Conservation (phyloP, 2,113 vertebrate genomes). For the Ictalurus punctatus region DNA sequence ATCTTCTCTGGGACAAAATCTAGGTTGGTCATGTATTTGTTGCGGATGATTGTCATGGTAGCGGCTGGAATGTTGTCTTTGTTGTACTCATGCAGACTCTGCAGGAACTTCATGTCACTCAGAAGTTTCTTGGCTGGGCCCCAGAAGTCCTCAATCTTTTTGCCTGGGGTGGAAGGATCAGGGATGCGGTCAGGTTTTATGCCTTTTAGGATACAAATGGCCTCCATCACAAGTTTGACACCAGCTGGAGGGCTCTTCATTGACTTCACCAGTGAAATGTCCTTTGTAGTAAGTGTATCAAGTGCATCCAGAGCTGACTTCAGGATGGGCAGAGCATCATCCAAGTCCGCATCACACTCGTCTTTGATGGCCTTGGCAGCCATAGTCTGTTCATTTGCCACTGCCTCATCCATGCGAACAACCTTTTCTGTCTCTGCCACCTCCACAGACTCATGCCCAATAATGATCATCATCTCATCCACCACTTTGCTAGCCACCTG, state of each 20-base stretch:
- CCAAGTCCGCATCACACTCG: constrained; percentile 88
- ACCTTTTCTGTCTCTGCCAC: constrained; percentile 85
- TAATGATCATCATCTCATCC: constrained; percentile 84
- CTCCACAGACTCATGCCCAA: constrained; percentile 84
- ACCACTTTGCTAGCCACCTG: constrained; percentile 82
- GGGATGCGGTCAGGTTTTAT: constrained; percentile 86
- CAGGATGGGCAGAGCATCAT: constrained; percentile 80
- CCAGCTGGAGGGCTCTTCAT: constrained; percentile 90
- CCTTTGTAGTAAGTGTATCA: constrained; percentile 84
- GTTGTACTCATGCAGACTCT: constrained; percentile 88
- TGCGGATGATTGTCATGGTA: constrained; percentile 81
- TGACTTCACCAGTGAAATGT: constrained; percentile 90
- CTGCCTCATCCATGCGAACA: constrained; percentile 82
- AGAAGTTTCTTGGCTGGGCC: constrained; percentile 88
- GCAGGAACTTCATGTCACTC: constrained; percentile 86
- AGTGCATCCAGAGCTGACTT: constrained; percentile 82
- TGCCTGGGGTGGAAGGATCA: constrained; percentile 82
- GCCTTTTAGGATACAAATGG: constrained; percentile 90
- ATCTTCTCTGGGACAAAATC: constrained; percentile 91
- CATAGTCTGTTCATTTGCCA: constrained; percentile 85
- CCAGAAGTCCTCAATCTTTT: constrained; percentile 90
- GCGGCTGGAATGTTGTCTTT: constrained; percentile 85
- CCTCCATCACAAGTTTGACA: constrained; percentile 91
- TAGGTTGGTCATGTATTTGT: constrained; percentile 86
- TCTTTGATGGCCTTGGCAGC: constrained; percentile 90